These are phyloP conservation scores for Tetramorium parvispinum DNA, from an alignment of 1,140 invertebrate genomes.

Conservation along the genomic window DNA sequence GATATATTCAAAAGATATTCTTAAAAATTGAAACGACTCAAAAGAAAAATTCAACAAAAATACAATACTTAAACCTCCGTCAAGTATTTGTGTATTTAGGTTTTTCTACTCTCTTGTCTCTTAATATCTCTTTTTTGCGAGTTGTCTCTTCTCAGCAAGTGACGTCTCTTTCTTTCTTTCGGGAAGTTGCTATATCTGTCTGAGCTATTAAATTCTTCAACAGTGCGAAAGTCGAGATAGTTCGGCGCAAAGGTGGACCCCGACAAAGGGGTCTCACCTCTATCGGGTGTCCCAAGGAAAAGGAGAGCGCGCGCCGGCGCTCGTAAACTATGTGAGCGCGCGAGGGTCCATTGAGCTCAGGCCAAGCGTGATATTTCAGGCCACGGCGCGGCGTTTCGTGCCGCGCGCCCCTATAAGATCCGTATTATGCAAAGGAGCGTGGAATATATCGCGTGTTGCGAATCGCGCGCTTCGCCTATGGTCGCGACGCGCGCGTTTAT, in stretches of 20 bases:
- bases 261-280: constrained; percentile 55
- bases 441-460: constrained; percentile 73
- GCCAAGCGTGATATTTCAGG: constrained; percentile 75
- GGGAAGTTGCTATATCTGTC: not conserved
- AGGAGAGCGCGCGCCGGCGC: constrained; percentile 45
- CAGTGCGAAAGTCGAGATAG: constrained; percentile 68
- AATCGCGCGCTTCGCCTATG: constrained; percentile 60
- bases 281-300: constrained; percentile 66
- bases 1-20: too few relatives aligned
- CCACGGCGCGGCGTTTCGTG: constrained; percentile 68
- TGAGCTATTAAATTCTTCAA: constrained; percentile 60
- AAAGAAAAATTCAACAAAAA: too few relatives aligned
- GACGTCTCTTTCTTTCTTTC: constrained; percentile 1
- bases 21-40: too few relatives aligned
- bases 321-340: constrained; percentile 69
- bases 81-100: not conserved
- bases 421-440: constrained; percentile 76
- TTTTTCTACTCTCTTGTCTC: not conserved
- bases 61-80: too few relatives aligned
- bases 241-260: constrained; percentile 54
- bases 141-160: too few relatives aligned
- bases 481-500: constrained; percentile 44
- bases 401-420: constrained; percentile 65
- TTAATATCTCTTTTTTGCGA: not conserved
- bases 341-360: constrained; percentile 66